Evolutionary conservation across 1,140 invertebrate genomes (phyloP), one percentile per base, ranked within the genome.

Genomic region (Dufourea novaeangliae): DNA sequence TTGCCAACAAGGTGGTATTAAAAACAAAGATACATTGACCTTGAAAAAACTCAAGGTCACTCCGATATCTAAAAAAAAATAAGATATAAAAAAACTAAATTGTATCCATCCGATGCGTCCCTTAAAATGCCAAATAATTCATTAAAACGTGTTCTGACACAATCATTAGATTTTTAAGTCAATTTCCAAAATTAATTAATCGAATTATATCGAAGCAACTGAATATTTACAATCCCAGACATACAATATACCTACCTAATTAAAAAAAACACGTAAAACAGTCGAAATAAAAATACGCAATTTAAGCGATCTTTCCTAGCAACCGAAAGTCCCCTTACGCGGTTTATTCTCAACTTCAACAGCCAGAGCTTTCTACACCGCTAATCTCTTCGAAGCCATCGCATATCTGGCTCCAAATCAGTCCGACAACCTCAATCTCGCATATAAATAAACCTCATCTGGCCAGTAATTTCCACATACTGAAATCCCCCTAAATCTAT

Each of bases 321-420:
- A 62, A 56, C 52, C 52, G 25, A 56, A 12, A 29, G n/a, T 5
- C 34, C 22, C n/a, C 39, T 62, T 62, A 62, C n/a, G 34, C 59
- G n/a, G n/a, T 62, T 62, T 25, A 25, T 62, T 11, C 22, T 39
- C 59, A 62, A n/a, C 59, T 39, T 11, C 20, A 62, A 34, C 14
- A 39, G 34, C 59, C 59, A 62, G n/a, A n/a, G 34, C 34, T 62
- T 62, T 39, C 59, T 62, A 14, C 34, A 39, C 34, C 59, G 1
- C 34, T 62, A 39, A 39, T 62, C 59, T 62, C 22, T 25, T 25
- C 10, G 10, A 3, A 62, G n/a, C 34, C 2, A 39, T 39, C 59
- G 12, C 1, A 39, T 39, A 39, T 39, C 59, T 10, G 10, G 2
- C 34, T 14, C 34, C 34, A 62, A 62, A 62, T 62, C 34, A 14